phyloP scores from a whole-genome alignment of 2,888 invertebrate species.

The Eupithecia vulgata region DNA sequence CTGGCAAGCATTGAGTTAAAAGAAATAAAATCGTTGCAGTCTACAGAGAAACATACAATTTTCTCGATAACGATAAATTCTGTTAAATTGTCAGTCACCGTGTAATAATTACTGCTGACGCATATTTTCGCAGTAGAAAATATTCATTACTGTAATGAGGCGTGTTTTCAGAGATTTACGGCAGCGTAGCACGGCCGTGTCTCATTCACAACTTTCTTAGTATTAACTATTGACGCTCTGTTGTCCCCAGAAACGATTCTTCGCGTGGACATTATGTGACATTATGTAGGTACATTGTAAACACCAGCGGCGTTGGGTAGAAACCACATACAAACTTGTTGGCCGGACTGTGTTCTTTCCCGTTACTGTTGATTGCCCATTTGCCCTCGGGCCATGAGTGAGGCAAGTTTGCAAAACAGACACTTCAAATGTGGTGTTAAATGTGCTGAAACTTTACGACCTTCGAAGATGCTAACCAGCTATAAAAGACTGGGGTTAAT shows the following conservation, averaged over 20 bases:
- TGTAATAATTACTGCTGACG: not conserved
- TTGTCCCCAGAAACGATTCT: constrained; percentile 22
- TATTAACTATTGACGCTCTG: constrained; percentile 25
- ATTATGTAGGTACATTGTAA: constrained; percentile 7
- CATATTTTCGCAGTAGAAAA: not conserved
- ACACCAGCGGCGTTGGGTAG: not conserved
- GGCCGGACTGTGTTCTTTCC: constrained; percentile 29
- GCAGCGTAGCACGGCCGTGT: constrained; percentile 15
- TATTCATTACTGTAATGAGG: constrained; percentile 14
- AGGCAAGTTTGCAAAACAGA: constrained; percentile 18
- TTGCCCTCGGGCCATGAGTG: constrained; percentile 27
- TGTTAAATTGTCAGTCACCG: not conserved
- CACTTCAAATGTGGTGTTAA: constrained; percentile 5
- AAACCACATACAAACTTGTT: constrained; percentile 17
- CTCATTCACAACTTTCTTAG: constrained; percentile 26
- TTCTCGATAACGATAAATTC: not conserved
- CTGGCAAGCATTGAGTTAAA: not conserved
- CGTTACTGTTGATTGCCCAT: constrained; percentile 33
- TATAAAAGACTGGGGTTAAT: not conserved
- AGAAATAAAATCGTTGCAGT: not conserved
- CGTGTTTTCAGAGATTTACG: constrained; percentile 21
- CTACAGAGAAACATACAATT: not conserved
- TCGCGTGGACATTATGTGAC: constrained; percentile 30
- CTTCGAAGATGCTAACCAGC: constrained; percentile 3
- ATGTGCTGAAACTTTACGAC: constrained; percentile 3